Percentiles rank a stretch among this genome's conserved stretches.
phyloP scores from a whole-genome alignment of 2,797 vertebrate genomes.

The Oryzias dopingdopingensis region DNA sequence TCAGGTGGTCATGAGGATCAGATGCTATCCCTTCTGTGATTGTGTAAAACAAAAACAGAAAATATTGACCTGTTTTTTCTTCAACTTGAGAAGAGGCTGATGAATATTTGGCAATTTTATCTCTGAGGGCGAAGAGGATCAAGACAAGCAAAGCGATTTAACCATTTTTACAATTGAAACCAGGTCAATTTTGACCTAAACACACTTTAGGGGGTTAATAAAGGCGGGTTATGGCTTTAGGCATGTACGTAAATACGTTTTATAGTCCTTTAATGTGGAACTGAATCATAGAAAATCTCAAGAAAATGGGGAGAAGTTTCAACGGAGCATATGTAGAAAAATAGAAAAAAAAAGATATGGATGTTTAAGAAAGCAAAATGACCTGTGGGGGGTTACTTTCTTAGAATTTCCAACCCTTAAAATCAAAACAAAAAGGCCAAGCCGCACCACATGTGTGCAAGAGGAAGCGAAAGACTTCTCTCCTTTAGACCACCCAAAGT shows the following conservation, averaged over 20 bases:
- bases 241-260: too few relatives aligned
- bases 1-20: conserved; percentile 68
- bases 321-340: conserved; percentile 61
- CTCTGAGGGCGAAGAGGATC: conserved; percentile 28
- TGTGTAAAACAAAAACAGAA: conserved; percentile 60
- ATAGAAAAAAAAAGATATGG: conserved; percentile 69
- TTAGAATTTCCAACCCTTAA: conserved; percentile 78
- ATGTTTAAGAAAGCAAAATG: conserved; percentile 78
- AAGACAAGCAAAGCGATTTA: conserved; percentile 15
- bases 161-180: too few relatives aligned
- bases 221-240: conserved; percentile 10
- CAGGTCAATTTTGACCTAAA: too few relatives aligned
- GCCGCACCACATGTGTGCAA: conserved; percentile 79
- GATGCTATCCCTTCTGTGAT: conserved; percentile 56
- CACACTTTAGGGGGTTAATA: neutral
- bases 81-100: conserved; percentile 49
- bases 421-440: conserved; percentile 81
- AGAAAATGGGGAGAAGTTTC: conserved; percentile 29
- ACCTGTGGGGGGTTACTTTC: conserved; percentile 80
- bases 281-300: conserved; percentile 2
- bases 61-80: conserved; percentile 64
- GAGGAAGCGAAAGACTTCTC: conserved; percentile 73
- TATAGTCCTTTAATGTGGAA: too few relatives aligned
- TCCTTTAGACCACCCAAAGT: conserved; percentile 79
- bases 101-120: conserved; percentile 60